Conservation (phyloP, 2,888 invertebrate genomes). For the Drosophila helvetica region DNA sequence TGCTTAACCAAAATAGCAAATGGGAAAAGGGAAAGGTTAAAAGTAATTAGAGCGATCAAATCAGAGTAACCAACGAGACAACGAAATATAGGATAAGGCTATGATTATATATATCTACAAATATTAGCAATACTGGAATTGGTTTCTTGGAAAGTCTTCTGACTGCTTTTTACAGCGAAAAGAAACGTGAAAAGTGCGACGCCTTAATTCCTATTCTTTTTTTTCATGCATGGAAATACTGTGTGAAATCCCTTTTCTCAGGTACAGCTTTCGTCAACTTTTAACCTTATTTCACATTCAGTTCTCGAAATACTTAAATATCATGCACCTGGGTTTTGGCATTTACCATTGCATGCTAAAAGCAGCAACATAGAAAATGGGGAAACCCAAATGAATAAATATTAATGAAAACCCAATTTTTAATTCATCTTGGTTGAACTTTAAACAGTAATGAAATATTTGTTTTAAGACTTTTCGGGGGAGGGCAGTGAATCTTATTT, state of each 20-base stretch:
- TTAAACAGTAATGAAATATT: neutral
- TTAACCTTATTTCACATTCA: neutral
- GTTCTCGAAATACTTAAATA: neutral
- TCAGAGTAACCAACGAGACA: neutral
- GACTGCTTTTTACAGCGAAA: no score
- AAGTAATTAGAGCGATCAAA: neutral
- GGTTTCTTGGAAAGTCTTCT: no score
- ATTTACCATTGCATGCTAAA: neutral
- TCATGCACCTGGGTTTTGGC: neutral
- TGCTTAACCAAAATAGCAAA: neutral
- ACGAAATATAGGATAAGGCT: no score
- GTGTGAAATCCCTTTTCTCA: neutral
- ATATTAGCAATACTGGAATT: neutral
- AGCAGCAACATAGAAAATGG: neutral
- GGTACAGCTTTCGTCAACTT: neutral
- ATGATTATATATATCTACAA: neutral
- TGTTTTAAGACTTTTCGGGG: neutral
- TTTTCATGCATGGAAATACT: neutral
- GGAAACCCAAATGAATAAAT: neutral
- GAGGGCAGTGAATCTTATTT: neutral
- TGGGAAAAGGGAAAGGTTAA: neutral
- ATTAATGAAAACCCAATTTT: neutral
- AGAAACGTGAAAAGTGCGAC: no score
- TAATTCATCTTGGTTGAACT: neutral
- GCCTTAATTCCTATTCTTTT: neutral